Percentiles rank a stretch among this genome's conserved stretches.
phyloP scores from a whole-genome alignment of 2,797 vertebrate species.

The Helicolenus hilgendorfi region DNA sequence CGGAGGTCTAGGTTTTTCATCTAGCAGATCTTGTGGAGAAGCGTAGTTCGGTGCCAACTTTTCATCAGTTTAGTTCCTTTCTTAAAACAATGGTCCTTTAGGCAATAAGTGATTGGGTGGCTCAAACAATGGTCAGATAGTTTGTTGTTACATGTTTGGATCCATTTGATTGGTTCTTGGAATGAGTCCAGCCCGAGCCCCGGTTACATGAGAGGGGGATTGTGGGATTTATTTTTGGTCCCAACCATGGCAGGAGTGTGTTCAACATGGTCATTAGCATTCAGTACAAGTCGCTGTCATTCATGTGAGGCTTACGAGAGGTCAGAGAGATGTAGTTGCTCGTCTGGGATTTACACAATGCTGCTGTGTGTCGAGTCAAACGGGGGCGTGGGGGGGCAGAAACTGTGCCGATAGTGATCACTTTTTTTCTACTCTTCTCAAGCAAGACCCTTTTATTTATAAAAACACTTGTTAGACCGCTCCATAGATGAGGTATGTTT shows the following conservation, averaged over 20 bases:
- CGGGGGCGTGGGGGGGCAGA: not conserved
- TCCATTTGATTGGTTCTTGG: not conserved
- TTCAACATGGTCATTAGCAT: slow-evolving; percentile 42
- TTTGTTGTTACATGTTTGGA: not conserved
- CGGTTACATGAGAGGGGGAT: slow-evolving; percentile 21
- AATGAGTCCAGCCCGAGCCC: not conserved
- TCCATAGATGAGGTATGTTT: slow-evolving; percentile 49
- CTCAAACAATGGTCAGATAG: slow-evolving; percentile 91
- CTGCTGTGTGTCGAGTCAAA: slow-evolving; percentile 19
- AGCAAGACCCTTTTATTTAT: slow-evolving; percentile 61
- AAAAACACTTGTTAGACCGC: slow-evolving; percentile 34
- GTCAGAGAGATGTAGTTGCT: slow-evolving; percentile 21
- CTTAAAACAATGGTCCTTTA: slow-evolving; percentile 47
- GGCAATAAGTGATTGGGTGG: slow-evolving; percentile 89
- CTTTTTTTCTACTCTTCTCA: slow-evolving; percentile 67
- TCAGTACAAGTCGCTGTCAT: slow-evolving; percentile 57
- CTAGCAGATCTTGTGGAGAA: slow-evolving; percentile 81
- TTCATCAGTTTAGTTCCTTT: slow-evolving; percentile 66
- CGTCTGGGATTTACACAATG: slow-evolving; percentile 26
- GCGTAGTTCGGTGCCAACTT: slow-evolving; percentile 90
- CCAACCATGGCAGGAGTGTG: slow-evolving; percentile 19
- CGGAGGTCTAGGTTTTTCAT: slow-evolving; percentile 27
- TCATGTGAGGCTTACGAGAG: slow-evolving; percentile 44
- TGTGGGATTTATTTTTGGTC: slow-evolving; percentile 62
- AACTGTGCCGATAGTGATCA: slow-evolving; percentile 8